Evolutionary conservation across 1,140 invertebrate genomes (phyloP), one percentile per base, ranked within the genome.

Genomic region (Drosophila cardini): DNA sequence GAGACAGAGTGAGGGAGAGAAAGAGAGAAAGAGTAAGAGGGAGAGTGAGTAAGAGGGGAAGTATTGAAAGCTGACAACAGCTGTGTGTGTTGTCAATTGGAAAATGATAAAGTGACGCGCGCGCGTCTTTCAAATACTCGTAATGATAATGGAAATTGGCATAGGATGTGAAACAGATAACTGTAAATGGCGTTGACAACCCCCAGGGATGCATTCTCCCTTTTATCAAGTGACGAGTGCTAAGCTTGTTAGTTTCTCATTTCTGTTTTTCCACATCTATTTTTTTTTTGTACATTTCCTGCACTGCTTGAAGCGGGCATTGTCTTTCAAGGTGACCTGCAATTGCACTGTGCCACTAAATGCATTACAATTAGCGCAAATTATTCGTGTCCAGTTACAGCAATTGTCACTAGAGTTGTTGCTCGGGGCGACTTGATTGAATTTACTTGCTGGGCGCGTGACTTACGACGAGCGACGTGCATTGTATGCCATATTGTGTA

Each of bases 291-390:
- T 15, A 9, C 11, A 15, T 18, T 13, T 2, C 26, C 38, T 36
- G 2, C n/a, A 4, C 13, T 13, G 18, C n/a, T 34, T n/a, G 4
- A 1, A 2, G 11, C 10, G 15, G 7, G 32, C 57, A 42, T 60
- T 32, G 68, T 36, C 58, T 26, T 55, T 63, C 50, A 45, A 71
- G 57, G 58, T 72, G 78, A 82, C 72, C 83, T 64, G 60, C 38
- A 42, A 18, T 26, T 48, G 43, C 10, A 13, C 53, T 60, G 43
- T 43, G 70, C 62, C 58, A 52, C 74, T 71, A 85, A 85, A 69
- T 86, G 83, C 83, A 86, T 86, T 79, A 82, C 78, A 86, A 86
- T 86, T 87, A 78, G 75, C 76, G 71, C 60, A 77, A 86, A 86
- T 87, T 87, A 87, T 73, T 55, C 76, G 75, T 70, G 79, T 72